Evolutionary conservation across 30 jellyfish, hydroid and myxozoan species (phyloP).

Genomic region (Hydractinia symbiolongicarpus): DNA sequence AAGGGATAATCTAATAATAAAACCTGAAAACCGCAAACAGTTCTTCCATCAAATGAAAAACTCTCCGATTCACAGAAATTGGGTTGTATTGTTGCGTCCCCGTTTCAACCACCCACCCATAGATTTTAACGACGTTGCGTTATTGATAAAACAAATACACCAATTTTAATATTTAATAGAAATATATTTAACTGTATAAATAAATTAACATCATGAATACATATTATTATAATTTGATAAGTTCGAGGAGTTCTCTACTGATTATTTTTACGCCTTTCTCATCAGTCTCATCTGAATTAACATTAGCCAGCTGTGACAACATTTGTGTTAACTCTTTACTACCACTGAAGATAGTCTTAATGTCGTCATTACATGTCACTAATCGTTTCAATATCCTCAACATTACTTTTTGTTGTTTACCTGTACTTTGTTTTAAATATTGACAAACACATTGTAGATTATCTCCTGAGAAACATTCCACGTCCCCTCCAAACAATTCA

Average conservation of each 20-base stretch:
- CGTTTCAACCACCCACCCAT: no score
- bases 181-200: no score
- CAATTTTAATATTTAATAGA: no score
- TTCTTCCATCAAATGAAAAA: no score
- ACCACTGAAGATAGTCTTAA: neutral
- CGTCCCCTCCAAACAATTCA: slow-evolving; percentile 87
- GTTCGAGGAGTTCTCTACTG: slow-evolving; percentile 6
- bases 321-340: neutral
- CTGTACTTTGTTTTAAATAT: slow-evolving; percentile 6
- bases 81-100: no score
- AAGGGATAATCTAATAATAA: no score
- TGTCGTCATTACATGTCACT: slow-evolving; percentile 35
- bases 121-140: no score
- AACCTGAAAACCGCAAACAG: no score
- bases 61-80: no score
- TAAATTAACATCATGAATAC: no score
- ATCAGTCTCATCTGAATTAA: neutral
- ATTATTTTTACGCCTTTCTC: slow-evolving; percentile 3
- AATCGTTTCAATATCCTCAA: slow-evolving; percentile 63
- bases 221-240: no score
- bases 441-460: slow-evolving; percentile 57
- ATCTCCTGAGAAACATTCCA: slow-evolving; percentile 62
- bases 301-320: neutral
- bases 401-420: slow-evolving; percentile 54
- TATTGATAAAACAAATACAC: no score